Percentiles rank a stretch among this genome's conserved stretches.
Evolutionary conservation across 2,888 invertebrate species (phyloP).

Genomic region (Xestoiulus laeticollis): DNA sequence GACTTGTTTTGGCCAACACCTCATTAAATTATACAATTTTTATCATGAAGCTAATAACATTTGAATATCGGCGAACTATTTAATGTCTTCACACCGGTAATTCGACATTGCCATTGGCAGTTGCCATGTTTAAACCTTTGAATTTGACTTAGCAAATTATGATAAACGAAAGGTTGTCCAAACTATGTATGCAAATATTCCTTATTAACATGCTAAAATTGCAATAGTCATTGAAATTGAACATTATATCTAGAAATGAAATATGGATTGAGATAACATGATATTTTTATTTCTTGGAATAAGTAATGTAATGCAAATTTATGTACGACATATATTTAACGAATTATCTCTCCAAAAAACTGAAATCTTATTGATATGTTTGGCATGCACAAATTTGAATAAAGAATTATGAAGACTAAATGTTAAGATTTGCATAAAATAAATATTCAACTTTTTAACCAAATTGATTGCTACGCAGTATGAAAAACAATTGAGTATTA

Average conservation of each 20-base stretch:
- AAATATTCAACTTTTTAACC: not conserved
- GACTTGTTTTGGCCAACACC: not conserved
- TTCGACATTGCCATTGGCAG: not conserved
- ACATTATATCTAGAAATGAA: not conserved
- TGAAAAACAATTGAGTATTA: too few species aligned
- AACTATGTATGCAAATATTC: too few species aligned
- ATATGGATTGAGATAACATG: not conserved
- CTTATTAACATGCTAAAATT: not conserved
- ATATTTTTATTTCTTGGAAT: not conserved
- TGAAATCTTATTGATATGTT: not conserved
- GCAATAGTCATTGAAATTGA: not conserved
- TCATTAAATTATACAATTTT: constrained; percentile 1
- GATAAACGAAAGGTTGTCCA: not conserved
- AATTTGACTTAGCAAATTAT: too few species aligned
- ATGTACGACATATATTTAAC: not conserved
- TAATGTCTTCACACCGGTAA: not conserved
- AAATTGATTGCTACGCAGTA: too few species aligned
- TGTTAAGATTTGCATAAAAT: not conserved
- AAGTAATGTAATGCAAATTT: not conserved
- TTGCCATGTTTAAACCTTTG: not conserved
- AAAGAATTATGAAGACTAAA: not conserved
- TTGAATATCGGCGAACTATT: not conserved
- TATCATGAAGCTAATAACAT: not conserved
- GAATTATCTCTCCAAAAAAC: not conserved
- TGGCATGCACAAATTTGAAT: not conserved